Base-by-base conservation (phyloP, 1,140 invertebrate species). In the Caenorhabditis tropicalis region DNA sequence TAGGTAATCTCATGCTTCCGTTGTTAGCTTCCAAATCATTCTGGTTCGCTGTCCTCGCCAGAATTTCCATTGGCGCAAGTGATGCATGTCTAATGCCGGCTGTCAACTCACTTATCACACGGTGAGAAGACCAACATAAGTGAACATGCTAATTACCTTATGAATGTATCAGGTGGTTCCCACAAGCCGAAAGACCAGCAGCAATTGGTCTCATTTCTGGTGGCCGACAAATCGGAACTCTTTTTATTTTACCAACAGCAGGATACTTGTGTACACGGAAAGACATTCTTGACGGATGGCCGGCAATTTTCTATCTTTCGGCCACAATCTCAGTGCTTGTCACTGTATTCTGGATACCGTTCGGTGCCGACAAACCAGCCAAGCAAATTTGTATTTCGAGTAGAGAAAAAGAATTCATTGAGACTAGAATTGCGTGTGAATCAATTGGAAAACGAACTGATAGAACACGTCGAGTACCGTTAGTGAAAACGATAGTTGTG, bases 171-270 rank as follows among this genome's bases (percentile, higher is more conserved):
- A 84, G 89, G 39, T 91, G 89, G 89, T 90, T 90, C 58, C 89
- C 89, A 31, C 87, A 87, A 60, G 80, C 87, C 27, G 89, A 90
- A 86, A 65, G 89, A 31, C 90, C 89, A 12, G 90, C 88, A 27
- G 89, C 89, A n/a, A 90, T 90, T 46, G 89, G 89, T 36, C 86
- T 91, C 29, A 91, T 90, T 70, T 91, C 90, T 7, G 89, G 90
- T 36, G 89, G 89, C 51, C 82, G 89, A 33, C 89, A 90, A 81
- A 89, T 90, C 51, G 89, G 89, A 24, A 90, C 89, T 9, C 85
- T 90, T 21, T 91, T 90, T 82, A 90, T 90, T 82, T 81, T 90
- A 3, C 89, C 89, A 5, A 91, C 90, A 24, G 90, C 90, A 19
- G 89, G 89, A 80, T 91, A 91, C 70, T 80, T 90, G 21, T 90